Conservation (phyloP, 37 sponge, comb jelly and placozoan genomes). For the Aplysina aerophoba region DNA sequence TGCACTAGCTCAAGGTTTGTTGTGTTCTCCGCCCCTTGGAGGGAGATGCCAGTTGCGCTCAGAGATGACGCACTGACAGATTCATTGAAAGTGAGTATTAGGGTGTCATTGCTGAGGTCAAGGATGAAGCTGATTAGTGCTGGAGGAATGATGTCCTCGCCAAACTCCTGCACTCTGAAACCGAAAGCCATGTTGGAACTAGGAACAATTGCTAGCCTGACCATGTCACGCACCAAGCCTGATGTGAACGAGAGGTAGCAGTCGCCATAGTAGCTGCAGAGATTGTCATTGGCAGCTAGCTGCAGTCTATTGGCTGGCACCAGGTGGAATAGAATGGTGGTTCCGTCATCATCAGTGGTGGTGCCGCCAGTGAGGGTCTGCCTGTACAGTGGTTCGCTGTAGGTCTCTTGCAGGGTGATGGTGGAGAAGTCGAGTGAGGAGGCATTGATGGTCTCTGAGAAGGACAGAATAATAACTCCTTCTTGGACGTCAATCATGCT, state of each 20-base stretch:
- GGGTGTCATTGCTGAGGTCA: constrained; percentile 59
- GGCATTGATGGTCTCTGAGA: constrained; percentile 83
- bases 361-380: constrained; percentile 78
- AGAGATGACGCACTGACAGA: constrained; percentile 76
- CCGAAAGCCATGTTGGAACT: constrained; percentile 48
- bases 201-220: constrained; percentile 61
- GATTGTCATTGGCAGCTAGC: constrained; percentile 62
- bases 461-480: constrained; percentile 69
- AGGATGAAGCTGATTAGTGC: constrained; percentile 62
- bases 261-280: constrained; percentile 83
- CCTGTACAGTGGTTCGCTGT: constrained; percentile 55
- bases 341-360: constrained; percentile 54
- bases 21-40: constrained; percentile 68
- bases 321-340: constrained; percentile 64
- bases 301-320: constrained; percentile 39
- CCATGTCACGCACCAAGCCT: constrained; percentile 75
- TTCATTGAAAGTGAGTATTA: constrained; percentile 85
- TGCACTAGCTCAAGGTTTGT: constrained; percentile 36
- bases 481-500: constrained; percentile 67
- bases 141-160: constrained; percentile 62
- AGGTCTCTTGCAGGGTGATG: constrained; percentile 75
- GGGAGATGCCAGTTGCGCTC: constrained; percentile 67
- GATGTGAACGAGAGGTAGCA: constrained; percentile 89
- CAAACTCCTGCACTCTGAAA: constrained; percentile 62
- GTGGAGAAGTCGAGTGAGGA: constrained; percentile 63